Evolutionary conservation across 1,140 invertebrate species (phyloP).

Genomic region (Sycophila sp.): DNA sequence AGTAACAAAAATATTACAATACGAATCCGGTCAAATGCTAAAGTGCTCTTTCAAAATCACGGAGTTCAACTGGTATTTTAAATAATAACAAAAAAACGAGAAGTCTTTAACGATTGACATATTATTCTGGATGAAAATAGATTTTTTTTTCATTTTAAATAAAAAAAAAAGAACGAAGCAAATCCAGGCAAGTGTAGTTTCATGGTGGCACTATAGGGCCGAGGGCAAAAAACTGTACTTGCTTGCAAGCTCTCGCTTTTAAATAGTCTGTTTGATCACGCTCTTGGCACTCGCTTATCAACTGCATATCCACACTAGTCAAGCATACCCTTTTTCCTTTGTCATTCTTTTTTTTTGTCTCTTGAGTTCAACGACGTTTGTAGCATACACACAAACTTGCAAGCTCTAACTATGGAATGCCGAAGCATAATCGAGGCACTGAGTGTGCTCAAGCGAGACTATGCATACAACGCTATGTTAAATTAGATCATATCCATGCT

Average conservation of each 20-base stretch:
- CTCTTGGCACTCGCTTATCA: slow-evolving; percentile 32
- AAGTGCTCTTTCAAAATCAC: too few species aligned
- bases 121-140: slow-evolving; percentile 39
- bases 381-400: neutral
- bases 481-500: slow-evolving; percentile 27
- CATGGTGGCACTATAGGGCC: too few species aligned
- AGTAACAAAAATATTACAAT: too few species aligned
- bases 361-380: neutral
- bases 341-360: neutral
- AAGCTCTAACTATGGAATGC: slow-evolving; percentile 13
- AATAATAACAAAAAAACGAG: neutral
- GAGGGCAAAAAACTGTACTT: slow-evolving; percentile 28
- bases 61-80: too few species aligned
- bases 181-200: slow-evolving; percentile 25
- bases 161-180: neutral
- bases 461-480: slow-evolving; percentile 12
- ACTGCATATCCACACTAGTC: slow-evolving; percentile 19
- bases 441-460: slow-evolving; percentile 32
- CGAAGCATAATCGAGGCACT: slow-evolving; percentile 29
- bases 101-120: neutral
- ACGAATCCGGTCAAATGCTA: too few species aligned
- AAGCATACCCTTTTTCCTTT: slow-evolving; percentile 4
- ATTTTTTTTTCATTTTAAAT: too few species aligned
- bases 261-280: slow-evolving; percentile 28
- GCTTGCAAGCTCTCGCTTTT: slow-evolving; percentile 24